Base-by-base conservation (phyloP, 2,888 invertebrate genomes). In the Punctoribates punctum region DNA sequence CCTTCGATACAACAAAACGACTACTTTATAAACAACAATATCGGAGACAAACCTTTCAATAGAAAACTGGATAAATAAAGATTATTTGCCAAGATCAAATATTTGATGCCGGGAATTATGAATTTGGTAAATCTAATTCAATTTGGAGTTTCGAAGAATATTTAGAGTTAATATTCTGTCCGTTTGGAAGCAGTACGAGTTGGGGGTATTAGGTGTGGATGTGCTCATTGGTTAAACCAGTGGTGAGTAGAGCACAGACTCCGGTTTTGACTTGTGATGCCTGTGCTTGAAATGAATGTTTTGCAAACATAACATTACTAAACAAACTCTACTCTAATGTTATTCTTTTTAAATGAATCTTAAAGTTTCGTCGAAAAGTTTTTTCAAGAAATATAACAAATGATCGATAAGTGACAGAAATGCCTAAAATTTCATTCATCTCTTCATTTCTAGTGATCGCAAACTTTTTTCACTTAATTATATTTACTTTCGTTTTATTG, bases 291-390 rank as follows among this genome's bases (percentile, higher is more conserved):
- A 54, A 23, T 54, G 54, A 54, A 54, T 54, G 23, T n/a, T 54
- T 54, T 54, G 54, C 54, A 54, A 54, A 54, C 54, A 54, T 54
- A 42, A 42, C 42, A 42, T 42, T 54, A 54, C 54, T 54, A 54
- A 54, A 54, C 54, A 54, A 54, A 54, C 54, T 54, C 54, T 54
- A 54, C n/a, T 54, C n/a, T 54, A n/a, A 54, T 54, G 54, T 20
- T 54, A 54, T 54, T n/a, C 23, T 54, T 54, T 54, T 20, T 54
- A 54, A 54, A 20, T 54, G n/a, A 54, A 23, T 54, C n/a, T 8
- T 51, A 54, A 54, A 54, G 54, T 54, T 54, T 54, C n/a, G 23
- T 54, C 23, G 54, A 54, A 54, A 54, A 20, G 54, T 54, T 54
- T 54, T n/a, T 54, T 20, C n/a, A 54, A 54, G 23, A 54, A 17